Base-by-base conservation (phyloP, 23 tunicate genomes). In the Botrylloides violaceus region DNA sequence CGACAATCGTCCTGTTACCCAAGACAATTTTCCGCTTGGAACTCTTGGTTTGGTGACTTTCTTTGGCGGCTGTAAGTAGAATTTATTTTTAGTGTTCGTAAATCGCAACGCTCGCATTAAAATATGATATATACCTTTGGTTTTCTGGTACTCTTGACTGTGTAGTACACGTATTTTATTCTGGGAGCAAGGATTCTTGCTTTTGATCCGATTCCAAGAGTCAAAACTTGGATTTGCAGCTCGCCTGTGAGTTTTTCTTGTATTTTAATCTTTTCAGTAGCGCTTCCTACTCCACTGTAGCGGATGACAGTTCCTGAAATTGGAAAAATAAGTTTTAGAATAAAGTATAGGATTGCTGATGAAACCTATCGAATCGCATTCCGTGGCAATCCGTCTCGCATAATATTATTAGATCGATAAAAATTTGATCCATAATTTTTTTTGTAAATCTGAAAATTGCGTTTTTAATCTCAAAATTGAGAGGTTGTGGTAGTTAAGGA, bases 1-100 rank as follows among this genome's bases (percentile, higher is more conserved):
- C 30, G 84, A 50, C 97, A 89, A 90, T 60, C 97, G 35, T 20
- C 97, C 97, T 2, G 85, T 79, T 3, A 83, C 97, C 97, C 97
- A 90, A 31, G 81, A 36, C 47, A 61, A 19, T 43, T 48, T 65
- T 1, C 77, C 72, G 53, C 53, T 43, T 43, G 53, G 53, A 15
- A 15, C 15, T 43, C 53, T 43, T 15, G 53, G 53, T 19, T 36
- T 36, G 1, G 43, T 68, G 1, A 56, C 18, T 15, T 32, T 30
- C 0, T n/a, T 12, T 4, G 57, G 57, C 74, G 36, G 74, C 37
- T 38, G n/a, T 15, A 65, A 65, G 31, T 18, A 65, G 38, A 19
- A n/a, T n/a, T n/a, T n/a, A n/a, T n/a, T n/a, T n/a, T n/a, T n/a
- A n/a, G n/a, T n/a, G n/a, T n/a, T n/a, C n/a, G n/a, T n/a, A n/a